phyloP scores from a whole-genome alignment of 2,797 vertebrate species.

The Cirrhinus mrigala region DNA sequence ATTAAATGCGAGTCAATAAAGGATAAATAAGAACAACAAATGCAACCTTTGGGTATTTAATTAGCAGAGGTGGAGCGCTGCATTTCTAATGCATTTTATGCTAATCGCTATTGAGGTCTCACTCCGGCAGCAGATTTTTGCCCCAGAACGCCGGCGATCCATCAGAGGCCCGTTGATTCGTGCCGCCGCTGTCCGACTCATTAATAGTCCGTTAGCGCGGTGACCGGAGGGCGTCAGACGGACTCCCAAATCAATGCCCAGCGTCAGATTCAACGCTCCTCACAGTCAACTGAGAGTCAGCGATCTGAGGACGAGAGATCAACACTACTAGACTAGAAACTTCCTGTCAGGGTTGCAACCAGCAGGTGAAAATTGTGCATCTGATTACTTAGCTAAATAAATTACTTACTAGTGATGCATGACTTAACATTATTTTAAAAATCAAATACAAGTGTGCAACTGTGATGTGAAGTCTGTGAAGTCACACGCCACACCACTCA shows the following conservation, averaged over 20 bases:
- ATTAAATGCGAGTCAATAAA: constrained; percentile 75
- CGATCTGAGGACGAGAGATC: not conserved
- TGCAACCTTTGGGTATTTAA: constrained; percentile 69
- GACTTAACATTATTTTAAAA: not conserved
- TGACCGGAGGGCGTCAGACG: constrained; percentile 56
- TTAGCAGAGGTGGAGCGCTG: constrained; percentile 71
- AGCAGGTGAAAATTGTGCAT: not conserved
- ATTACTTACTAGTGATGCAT: not conserved
- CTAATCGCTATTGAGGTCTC: constrained; percentile 73
- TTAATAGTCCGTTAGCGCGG: constrained; percentile 84
- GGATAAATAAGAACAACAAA: constrained; percentile 75
- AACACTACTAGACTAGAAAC: not conserved
- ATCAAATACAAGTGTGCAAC: not conserved
- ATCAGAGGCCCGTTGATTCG: constrained; percentile 79
- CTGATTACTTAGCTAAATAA: not conserved
- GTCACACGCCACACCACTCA: not conserved
- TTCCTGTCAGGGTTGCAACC: not conserved
- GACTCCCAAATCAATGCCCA: constrained; percentile 75
- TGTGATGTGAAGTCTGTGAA: too few relatives aligned
- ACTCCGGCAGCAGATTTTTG: constrained; percentile 56
- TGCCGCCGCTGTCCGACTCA: constrained; percentile 80
- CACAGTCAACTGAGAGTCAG: constrained; percentile 61
- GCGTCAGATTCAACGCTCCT: constrained; percentile 65
- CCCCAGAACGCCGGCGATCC: constrained; percentile 74
- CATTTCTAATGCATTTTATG: constrained; percentile 72